Evolutionary conservation across 2,888 invertebrate genomes (phyloP).

Genomic region (Drosophila peninsularis): DNA sequence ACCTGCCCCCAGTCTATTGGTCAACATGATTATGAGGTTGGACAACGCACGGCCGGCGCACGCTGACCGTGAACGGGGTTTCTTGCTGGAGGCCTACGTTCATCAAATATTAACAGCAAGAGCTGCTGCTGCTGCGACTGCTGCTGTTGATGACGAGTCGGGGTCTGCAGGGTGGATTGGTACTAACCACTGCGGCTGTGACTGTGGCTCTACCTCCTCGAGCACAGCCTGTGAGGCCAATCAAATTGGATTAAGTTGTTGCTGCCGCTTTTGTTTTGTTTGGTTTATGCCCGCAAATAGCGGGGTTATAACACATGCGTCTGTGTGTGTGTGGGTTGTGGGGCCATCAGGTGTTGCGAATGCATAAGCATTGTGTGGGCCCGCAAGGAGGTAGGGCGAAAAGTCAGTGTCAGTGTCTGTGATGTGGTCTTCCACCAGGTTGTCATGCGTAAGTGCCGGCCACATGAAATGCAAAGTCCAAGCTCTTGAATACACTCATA

Average conservation of each 20-base stretch:
- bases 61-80: background rate
- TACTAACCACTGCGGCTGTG: background rate
- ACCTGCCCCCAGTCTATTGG: conserved; percentile 35
- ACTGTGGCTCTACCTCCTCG: conserved; percentile 3
- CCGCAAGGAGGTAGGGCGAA: background rate
- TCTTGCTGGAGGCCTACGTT: conserved; percentile 7
- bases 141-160: too few relatives aligned
- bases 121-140: background rate
- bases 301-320: conserved; percentile 10
- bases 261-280: conserved; percentile 52
- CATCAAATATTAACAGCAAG: conserved; percentile 47
- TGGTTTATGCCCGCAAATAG: conserved; percentile 27
- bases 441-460: too few relatives aligned
- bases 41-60: background rate
- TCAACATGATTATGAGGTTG: conserved; percentile 49
- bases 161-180: background rate
- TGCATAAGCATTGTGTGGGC: conserved; percentile 12
- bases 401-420: conserved; percentile 6
- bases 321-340: background rate
- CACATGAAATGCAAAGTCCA: conserved; percentile 45
- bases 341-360: conserved; percentile 30
- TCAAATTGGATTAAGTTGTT: conserved; percentile 78
- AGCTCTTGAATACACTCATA: conserved; percentile 43
- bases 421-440: conserved; percentile 16
- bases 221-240: conserved; percentile 50